Base-by-base conservation (phyloP, 1,140 invertebrate genomes). In the Oryzaephilus surinamensis region DNA sequence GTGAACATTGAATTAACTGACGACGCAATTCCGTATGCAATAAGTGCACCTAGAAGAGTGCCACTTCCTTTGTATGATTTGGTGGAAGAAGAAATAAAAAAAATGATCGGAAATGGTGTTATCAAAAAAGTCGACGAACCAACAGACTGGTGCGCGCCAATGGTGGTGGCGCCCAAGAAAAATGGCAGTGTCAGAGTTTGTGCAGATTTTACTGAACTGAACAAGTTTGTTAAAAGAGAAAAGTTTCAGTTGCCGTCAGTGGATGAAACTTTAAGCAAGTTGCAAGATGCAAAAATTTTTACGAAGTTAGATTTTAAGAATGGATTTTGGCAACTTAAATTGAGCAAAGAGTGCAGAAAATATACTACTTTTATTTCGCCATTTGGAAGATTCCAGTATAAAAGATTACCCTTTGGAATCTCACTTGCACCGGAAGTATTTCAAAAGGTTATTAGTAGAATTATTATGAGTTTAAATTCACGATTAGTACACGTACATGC, bases 161-260 rank as follows among this genome's bases (percentile, higher is more conserved):
- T 29, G 27, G 27, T 29, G 27, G 4, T 29, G 4, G 27, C 27
- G 27, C 6, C 4, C 4, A 29, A 29, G n/a, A 29, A 48, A n/a
- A n/a, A n/a, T n/a, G n/a, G n/a, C n/a, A 18, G 7, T 60, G 4
- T 23, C 59, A 19, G 24, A n/a, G n/a, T n/a, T 61, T 60, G 57
- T 30, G 23, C 60, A n/a, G 56, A 61, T 39, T 49, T 50, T 19
- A 49, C 32, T 21, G 48, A 57, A 17, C 41, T 61, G 3, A 63
- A 63, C 40, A 50, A 45, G 21, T 47, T 30, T 6, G 54, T 62
- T 7, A 44, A 44, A 23, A 11, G 54, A 16, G 38, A 46, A 38
- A n/a, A 31, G 15, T 33, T 45, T 28, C 45, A 46, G 26, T 17
- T 55, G 21, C 41, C 40, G 1, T 26, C 42, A 10, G 35, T 47